phyloP scores from a whole-genome alignment of 2,888 invertebrate genomes.

The Polyommatus icarus region DNA sequence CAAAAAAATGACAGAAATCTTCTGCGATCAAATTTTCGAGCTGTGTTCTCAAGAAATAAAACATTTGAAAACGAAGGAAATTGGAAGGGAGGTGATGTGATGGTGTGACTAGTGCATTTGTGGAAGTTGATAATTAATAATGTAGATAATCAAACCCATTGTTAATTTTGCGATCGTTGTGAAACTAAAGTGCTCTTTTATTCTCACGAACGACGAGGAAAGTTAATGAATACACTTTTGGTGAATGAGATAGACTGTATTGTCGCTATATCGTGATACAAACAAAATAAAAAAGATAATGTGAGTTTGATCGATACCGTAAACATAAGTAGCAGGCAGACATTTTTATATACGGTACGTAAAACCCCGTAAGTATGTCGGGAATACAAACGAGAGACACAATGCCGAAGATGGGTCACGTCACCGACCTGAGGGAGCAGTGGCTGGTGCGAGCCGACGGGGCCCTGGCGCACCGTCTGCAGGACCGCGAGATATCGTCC shows the following conservation, averaged over 20 bases:
- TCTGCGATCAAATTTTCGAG: background rate
- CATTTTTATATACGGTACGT: background rate
- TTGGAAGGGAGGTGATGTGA: constrained; percentile 35
- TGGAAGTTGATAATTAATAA: constrained; percentile 56
- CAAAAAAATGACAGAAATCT: background rate
- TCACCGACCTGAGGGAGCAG: constrained; percentile 72
- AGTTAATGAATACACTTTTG: constrained; percentile 57
- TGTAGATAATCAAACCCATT: constrained; percentile 71
- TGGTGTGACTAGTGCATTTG: constrained; percentile 27
- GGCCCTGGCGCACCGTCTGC: constrained; percentile 71
- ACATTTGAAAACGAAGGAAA: background rate
- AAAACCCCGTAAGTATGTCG: constrained; percentile 62
- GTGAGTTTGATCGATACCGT: background rate
- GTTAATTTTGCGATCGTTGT: constrained; percentile 62
- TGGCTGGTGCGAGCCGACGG: constrained; percentile 75
- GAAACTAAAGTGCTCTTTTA: constrained; percentile 57
- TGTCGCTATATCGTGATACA: constrained; percentile 32
- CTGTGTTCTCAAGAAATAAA: background rate
- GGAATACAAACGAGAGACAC: constrained; percentile 68
- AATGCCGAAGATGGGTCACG: constrained; percentile 74
- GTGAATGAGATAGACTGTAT: constrained; percentile 38
- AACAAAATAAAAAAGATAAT: constrained; percentile 5
- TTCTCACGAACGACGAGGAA: constrained; percentile 72
- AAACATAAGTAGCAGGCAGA: background rate
- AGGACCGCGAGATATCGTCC: constrained; percentile 74